Conservation (phyloP, 2,113 vertebrate species). For the Megaceryle torquata region DNA sequence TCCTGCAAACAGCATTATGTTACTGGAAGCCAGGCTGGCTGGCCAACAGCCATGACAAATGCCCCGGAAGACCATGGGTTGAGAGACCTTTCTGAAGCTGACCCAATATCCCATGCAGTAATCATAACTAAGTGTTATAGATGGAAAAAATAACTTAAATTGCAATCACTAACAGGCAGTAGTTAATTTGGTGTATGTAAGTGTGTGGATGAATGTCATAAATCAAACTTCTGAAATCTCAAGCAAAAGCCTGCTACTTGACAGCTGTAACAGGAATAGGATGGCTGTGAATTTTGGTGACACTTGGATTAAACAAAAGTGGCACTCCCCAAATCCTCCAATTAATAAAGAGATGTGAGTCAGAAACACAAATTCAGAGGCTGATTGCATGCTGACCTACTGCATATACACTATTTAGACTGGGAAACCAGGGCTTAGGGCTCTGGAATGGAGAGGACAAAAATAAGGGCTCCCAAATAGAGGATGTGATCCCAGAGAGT, state of each 20-base stretch:
- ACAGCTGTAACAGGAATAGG: background rate
- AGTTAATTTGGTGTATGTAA: background rate
- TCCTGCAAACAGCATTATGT: background rate
- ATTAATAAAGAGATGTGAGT: background rate
- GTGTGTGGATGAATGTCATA: background rate
- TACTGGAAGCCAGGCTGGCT: background rate
- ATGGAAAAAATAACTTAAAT: background rate
- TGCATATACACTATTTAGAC: background rate
- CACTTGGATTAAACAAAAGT: background rate
- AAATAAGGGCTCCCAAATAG: background rate
- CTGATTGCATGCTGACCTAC: background rate
- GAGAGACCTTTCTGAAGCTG: background rate
- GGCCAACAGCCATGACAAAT: background rate
- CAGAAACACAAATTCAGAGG: background rate
- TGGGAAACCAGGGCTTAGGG: background rate
- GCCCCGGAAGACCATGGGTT: background rate
- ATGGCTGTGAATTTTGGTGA: background rate
- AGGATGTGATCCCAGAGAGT: background rate
- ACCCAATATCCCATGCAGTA: background rate
- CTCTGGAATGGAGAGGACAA: background rate
- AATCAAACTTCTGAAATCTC: background rate
- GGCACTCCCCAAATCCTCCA: background rate
- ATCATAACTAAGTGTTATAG: background rate
- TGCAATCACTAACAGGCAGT: background rate
- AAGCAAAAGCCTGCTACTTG: background rate